These are phyloP conservation scores for Pollenia amentaria DNA, from an alignment of 2,888 invertebrate genomes.

Conservation along the genomic window DNA sequence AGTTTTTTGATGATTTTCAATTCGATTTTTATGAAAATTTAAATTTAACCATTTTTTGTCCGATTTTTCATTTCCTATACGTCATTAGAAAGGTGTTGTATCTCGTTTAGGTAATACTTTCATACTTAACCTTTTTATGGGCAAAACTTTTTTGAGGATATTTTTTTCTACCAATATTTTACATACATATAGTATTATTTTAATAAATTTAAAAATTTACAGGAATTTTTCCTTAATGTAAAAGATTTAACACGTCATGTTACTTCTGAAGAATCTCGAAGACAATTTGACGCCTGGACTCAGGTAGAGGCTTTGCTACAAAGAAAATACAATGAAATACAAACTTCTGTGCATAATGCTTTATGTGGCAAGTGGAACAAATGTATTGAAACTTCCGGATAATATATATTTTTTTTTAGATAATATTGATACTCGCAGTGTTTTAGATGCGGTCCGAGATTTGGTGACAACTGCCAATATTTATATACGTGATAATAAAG, in stretches of 20 bases:
- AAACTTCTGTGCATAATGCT: constrained; percentile 90
- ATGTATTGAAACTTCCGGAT: not conserved
- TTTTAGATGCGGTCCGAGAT: constrained; percentile 93
- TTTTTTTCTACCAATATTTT: no score
- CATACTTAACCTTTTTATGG: no score
- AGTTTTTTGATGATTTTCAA: no score
- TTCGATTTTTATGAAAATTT: no score
- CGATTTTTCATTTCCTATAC: no score
- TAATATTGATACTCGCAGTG: constrained; percentile 96
- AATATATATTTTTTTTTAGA: constrained; percentile 85
- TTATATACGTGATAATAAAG: constrained; percentile 89
- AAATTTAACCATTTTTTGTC: no score
- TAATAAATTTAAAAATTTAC: constrained; percentile 54
- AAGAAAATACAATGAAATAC: constrained; percentile 87
- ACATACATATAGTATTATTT: not conserved
- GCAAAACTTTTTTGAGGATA: no score
- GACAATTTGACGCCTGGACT: constrained; percentile 89
- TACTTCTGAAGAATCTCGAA: constrained; percentile 80
- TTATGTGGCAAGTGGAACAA: constrained; percentile 90
- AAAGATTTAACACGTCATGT: constrained; percentile 89
- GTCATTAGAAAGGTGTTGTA: no score
- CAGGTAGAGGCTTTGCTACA: constrained; percentile 89
- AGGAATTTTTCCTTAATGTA: constrained; percentile 98
- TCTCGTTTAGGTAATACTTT: no score
- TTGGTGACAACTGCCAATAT: constrained; percentile 94